Evolutionary conservation across 2,113 vertebrate genomes (phyloP), one percentile per base, ranked within the genome.

Genomic region (Pygoscelis antarcticus): DNA sequence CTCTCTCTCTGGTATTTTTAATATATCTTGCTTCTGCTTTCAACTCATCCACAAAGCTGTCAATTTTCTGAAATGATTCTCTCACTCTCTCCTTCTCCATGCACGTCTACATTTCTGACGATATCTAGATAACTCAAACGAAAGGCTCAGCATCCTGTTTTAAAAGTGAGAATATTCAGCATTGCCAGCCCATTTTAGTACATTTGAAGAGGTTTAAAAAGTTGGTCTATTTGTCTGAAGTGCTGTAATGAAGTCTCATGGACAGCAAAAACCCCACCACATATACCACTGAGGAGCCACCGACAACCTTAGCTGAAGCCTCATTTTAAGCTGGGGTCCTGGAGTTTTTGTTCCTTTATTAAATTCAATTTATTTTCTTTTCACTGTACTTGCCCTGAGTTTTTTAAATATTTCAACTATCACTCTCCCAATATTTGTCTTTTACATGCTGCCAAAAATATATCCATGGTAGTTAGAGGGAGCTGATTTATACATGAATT

Each of bases 31-130:
- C 76, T 96, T 84, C 54, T 92, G 79, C 80, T 98, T 97, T 97
- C 77, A 98, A 95, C 65, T 77, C 75, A 94, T 74, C 72, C 91
- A 94, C 89, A 97, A 96, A 97, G 61, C 96, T 97, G 96, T 97
- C 96, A 97, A 13, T 97, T 98, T 98, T 91, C 84, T 91, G 79
- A 95, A 98, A 97, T 62, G 26, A 13, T 80, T 84, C 78, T 85
- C 62, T 96, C 86, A 84, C 81, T 88, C 55, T 96, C 66, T 58
- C 34, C 17, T 71, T 80, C 38, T 83, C 46, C 27, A 29, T 30
- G 49, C 72, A 93, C 17, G 8, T 94, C 93, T 97, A 62, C 44
- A 55, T 96, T 98, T 96, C 78, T 95, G 91, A 95, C 93, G 65
- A 61, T 74, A 85, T 47, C 58, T 84, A 87, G 87, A 66, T 92